A percentile compares a stretch with the other conserved stretches of the same genome.
These are phyloP conservation scores for Schlechtendalia chinensis DNA, from an alignment of 1,140 invertebrate species.

Conservation along the genomic window DNA sequence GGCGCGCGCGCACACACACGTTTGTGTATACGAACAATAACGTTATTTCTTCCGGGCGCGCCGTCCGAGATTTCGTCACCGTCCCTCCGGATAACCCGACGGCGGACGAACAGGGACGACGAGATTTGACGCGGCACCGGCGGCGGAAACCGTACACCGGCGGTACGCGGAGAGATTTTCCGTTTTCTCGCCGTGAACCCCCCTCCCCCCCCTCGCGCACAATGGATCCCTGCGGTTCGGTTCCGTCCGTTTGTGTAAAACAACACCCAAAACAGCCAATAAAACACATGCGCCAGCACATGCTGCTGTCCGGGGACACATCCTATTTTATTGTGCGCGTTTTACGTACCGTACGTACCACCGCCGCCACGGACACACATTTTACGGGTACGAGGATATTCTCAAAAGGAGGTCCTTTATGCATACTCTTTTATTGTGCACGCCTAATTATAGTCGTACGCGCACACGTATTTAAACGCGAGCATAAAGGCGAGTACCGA, in stretches of 20 bases:
- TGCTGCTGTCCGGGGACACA: constrained; percentile 47
- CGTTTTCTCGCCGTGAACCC: constrained; percentile 8
- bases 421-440: constrained; percentile 40
- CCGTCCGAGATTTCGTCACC: neutral
- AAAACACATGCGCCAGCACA: constrained; percentile 46
- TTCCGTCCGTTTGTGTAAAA: constrained; percentile 43
- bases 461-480: neutral
- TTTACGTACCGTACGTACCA: too few species aligned
- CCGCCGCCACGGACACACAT: too few species aligned
- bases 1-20: too few species aligned
- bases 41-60: too few species aligned
- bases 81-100: too few species aligned
- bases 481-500: neutral
- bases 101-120: too few species aligned
- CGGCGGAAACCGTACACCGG: neutral
- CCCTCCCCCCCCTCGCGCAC: neutral
- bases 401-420: constrained; percentile 35
- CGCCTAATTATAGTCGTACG: constrained; percentile 42
- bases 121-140: too few species aligned
- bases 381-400: too few species aligned
- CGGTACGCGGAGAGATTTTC: constrained; percentile 6
- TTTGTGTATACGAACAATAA: too few species aligned
- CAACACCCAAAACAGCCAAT: constrained; percentile 49
- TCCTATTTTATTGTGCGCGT: constrained; percentile 33
- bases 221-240: constrained; percentile 39